Evolutionary conservation across 1,140 invertebrate genomes (phyloP), one percentile per base, ranked within the genome.

Genomic region (Thaumetopoea pityocampa): DNA sequence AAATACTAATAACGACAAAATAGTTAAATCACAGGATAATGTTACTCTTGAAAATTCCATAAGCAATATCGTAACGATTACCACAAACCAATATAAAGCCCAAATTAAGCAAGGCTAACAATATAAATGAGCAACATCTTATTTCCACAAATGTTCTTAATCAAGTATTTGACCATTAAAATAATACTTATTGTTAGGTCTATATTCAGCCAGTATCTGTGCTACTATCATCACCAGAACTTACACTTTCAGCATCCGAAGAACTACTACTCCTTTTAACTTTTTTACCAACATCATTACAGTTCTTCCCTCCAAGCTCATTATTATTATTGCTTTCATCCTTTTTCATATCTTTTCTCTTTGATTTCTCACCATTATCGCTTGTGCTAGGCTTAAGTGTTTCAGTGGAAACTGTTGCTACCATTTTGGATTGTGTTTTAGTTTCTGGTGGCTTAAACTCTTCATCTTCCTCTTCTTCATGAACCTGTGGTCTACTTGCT

Each of bases 401-500:
- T 62, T 86, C 85, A 2, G 82, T 86, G 1, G 85, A 86, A 1
- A 85, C 79, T 1, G 79, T 85, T 3, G 85, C 66, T 4, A 84
- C 77, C 71, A 85, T 84, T 71, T 83, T 85, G 0, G 76, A 74
- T 41, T 77, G 64, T 3, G 57, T 36, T 40, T 62, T 60, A 2
- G 53, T 23, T 47, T 72, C 64, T 1, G 65, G 30, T 16, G 57
- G 26, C 12, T 61, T 61, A 7, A 60, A 51, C 23, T 62, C 53
- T 36, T 85, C 81, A n/a, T 65, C 62, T 9, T 87, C 84, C n/a
- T n/a, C n/a, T 4, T 87, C 83, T 37, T 89, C 87, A 45, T 89
- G 88, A 17, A 88, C 71, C 9, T 86, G 89, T 41, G 65, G 67
- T 65, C 89, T 88, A 70, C 90, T 90, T 0, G 88, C 88, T 50